phyloP scores from a whole-genome alignment of 2,888 invertebrate species.

The Mythimna lalbum region DNA sequence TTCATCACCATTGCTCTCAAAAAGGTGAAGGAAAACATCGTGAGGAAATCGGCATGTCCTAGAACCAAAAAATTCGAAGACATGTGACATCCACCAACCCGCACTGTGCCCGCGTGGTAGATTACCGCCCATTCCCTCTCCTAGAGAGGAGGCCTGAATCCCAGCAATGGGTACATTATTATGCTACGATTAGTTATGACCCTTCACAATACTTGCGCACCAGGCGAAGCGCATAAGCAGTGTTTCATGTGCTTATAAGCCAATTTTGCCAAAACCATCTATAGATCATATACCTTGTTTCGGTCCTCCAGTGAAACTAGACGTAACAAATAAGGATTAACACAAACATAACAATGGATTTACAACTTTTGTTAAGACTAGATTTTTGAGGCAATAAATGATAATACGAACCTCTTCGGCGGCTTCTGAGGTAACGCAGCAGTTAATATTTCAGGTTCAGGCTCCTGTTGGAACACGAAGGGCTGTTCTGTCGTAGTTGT shows the following conservation, averaged over 20 bases:
- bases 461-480: slow-evolving; percentile 79
- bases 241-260: slow-evolving; percentile 25
- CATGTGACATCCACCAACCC: no score
- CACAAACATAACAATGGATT: neutral
- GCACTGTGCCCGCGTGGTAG: no score
- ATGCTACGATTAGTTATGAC: neutral
- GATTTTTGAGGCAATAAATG: neutral
- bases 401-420: slow-evolving; percentile 79
- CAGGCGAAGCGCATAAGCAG: slow-evolving; percentile 9
- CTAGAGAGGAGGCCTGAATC: no score
- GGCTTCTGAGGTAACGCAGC: slow-evolving; percentile 79
- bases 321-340: slow-evolving; percentile 29
- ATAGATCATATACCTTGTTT: slow-evolving; percentile 23
- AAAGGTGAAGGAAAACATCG: no score
- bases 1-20: no score
- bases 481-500: slow-evolving; percentile 77
- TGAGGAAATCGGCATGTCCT: no score
- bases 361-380: neutral
- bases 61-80: no score
- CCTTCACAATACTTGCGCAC: neutral
- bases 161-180: no score
- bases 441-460: slow-evolving; percentile 83
- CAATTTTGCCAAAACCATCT: neutral
- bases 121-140: no score
- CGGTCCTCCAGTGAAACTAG: slow-evolving; percentile 42